Evolutionary conservation across 2,888 invertebrate genomes (phyloP).

Genomic region (Agonopterix alstromeriana): DNA sequence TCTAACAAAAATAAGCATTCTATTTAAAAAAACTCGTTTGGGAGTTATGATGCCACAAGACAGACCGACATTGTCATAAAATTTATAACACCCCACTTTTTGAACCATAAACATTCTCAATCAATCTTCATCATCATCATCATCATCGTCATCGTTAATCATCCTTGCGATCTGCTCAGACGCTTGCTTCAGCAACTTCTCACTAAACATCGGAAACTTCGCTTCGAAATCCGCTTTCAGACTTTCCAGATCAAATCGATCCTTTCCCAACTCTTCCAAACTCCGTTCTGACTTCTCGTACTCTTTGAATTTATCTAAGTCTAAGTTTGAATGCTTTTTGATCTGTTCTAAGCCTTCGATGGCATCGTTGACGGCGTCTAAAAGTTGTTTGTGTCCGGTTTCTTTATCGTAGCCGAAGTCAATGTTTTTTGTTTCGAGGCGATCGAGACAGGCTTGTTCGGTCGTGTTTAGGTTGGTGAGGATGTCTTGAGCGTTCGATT

Average conservation of each 20-base stretch:
- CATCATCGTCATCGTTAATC: constrained; percentile 33
- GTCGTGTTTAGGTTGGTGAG: constrained; percentile 30
- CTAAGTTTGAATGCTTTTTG: constrained; percentile 51
- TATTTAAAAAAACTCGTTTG: no score
- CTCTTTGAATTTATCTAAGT: constrained; percentile 42
- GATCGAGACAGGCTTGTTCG: constrained; percentile 44
- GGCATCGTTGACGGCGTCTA: constrained; percentile 60
- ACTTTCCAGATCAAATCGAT: constrained; percentile 41
- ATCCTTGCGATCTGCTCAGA: constrained; percentile 46
- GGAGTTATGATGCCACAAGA: no score
- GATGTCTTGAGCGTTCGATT: constrained; percentile 30
- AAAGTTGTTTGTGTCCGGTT: constrained; percentile 49
- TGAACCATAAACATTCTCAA: not conserved
- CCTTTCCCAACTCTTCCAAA: constrained; percentile 37
- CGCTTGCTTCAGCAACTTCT: constrained; percentile 47
- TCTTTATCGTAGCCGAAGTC: constrained; percentile 55
- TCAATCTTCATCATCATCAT: constrained; percentile 9
- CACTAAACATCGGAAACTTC: constrained; percentile 52
- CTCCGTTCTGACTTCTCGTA: constrained; percentile 32
- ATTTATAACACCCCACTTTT: not conserved
- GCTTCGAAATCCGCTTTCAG: constrained; percentile 45
- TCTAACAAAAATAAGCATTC: no score
- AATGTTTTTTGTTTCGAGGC: constrained; percentile 47
- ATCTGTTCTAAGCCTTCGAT: constrained; percentile 54
- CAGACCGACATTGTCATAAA: not conserved